phyloP scores from a whole-genome alignment of 2,797 vertebrate species.

The Molossus alvarezi region DNA sequence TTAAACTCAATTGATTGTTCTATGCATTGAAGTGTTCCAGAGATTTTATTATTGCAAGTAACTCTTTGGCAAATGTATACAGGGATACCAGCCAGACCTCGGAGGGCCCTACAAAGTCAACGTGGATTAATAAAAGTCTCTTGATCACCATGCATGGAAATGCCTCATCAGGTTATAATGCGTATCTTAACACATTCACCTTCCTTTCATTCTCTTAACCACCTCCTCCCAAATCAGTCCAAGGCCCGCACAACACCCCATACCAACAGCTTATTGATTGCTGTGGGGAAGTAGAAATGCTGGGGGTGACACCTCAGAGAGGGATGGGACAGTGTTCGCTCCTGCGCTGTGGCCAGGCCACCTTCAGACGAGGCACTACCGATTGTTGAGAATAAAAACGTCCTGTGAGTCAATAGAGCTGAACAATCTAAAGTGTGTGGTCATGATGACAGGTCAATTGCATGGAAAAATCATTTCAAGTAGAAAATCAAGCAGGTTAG shows the following conservation, averaged over 20 bases:
- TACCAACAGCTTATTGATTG: background rate
- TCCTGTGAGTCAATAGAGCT: background rate
- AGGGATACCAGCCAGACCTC: background rate
- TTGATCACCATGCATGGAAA: background rate
- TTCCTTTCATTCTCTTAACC: background rate
- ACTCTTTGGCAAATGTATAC: background rate
- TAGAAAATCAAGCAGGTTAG: conserved; percentile 37
- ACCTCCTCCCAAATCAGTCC: background rate
- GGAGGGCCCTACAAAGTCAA: background rate
- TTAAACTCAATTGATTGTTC: background rate
- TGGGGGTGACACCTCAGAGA: background rate
- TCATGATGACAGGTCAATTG: conserved; percentile 32
- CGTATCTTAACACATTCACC: background rate
- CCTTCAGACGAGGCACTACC: background rate
- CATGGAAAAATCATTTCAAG: conserved; percentile 44
- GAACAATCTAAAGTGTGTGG: conserved; percentile 5
- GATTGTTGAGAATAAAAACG: conserved; percentile 30
- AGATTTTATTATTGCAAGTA: background rate
- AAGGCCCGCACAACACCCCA: background rate
- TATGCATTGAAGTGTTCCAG: background rate
- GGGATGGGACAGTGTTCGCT: background rate
- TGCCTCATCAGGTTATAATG: background rate
- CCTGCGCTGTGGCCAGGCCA: background rate
- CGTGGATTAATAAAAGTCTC: background rate
- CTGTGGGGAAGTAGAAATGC: background rate